A percentile compares a stretch with the other conserved stretches of the same genome.
These are phyloP conservation scores for Ethmia dodecea DNA, from an alignment of 2,888 invertebrate genomes.

Conservation along the genomic window DNA sequence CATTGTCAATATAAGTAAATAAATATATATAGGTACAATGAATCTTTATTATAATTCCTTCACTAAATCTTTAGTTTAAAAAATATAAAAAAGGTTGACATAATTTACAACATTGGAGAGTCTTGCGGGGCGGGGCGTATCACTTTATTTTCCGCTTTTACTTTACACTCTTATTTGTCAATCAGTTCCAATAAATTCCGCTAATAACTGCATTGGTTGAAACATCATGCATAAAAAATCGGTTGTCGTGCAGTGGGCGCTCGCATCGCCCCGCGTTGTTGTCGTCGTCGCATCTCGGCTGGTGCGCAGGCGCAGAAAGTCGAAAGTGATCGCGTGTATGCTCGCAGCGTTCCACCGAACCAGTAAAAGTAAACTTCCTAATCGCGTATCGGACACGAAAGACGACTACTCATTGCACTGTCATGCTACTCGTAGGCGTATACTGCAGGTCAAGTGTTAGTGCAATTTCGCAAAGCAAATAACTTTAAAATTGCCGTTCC, in stretches of 20 bases:
- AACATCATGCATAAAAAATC: constrained; percentile 21
- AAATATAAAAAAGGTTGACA: no score
- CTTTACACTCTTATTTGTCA: constrained; percentile 21
- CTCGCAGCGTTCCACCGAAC: constrained; percentile 43
- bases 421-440: no score
- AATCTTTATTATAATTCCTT: no score
- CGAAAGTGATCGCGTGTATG: constrained; percentile 67
- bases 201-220: constrained; percentile 22
- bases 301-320: constrained; percentile 47
- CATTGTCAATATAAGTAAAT: no score
- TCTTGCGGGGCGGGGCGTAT: no score
- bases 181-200: constrained; percentile 28
- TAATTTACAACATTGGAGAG: no score
- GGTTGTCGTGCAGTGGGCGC: constrained; percentile 19
- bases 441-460: constrained; percentile 42
- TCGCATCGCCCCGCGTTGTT: not conserved
- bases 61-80: no score
- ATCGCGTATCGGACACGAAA: constrained; percentile 39
- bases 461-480: no score
- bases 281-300: constrained; percentile 20
- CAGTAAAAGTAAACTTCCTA: constrained; percentile 73
- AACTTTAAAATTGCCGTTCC: no score
- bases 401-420: constrained; percentile 31
- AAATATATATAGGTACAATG: no score
- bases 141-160: constrained; percentile 14